Evolutionary conservation across 2,797 vertebrate genomes (phyloP).

Genomic region (Gambelia wislizenii): DNA sequence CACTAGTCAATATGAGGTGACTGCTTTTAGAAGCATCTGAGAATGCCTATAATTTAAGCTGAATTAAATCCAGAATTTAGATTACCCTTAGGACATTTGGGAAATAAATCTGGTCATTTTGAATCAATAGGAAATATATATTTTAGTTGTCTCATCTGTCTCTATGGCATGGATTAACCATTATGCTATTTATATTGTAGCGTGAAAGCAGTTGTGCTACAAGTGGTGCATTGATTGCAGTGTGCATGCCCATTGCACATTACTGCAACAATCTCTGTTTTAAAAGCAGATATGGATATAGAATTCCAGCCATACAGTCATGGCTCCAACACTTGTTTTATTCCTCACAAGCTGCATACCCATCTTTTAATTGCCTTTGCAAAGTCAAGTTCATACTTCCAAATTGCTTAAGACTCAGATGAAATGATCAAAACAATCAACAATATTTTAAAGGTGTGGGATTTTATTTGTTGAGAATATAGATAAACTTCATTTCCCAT

Average conservation of each 20-base stretch:
- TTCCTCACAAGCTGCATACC: neutral
- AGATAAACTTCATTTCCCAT: neutral
- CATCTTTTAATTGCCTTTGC: neutral
- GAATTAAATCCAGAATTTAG: neutral
- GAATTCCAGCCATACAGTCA: too few species aligned
- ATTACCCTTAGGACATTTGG: neutral
- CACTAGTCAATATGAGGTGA: neutral
- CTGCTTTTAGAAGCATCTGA: neutral
- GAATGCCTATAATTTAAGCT: neutral
- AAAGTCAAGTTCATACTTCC: neutral
- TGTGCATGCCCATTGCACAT: neutral
- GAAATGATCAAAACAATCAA: neutral
- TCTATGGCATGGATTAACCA: neutral
- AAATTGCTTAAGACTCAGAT: neutral
- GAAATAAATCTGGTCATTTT: neutral
- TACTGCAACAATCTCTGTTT: neutral
- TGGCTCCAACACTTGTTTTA: neutral
- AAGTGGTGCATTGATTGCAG: neutral
- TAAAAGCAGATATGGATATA: too few species aligned
- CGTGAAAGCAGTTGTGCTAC: neutral
- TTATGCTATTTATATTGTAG: neutral
- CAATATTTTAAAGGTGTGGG: neutral
- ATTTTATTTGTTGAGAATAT: slow-evolving; percentile 1
- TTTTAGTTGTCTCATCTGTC: neutral
- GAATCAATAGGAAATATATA: neutral